These are phyloP conservation scores for Tragelaphus scriptus DNA, from an alignment of 2,113 vertebrate genomes.

Conservation along the genomic window DNA sequence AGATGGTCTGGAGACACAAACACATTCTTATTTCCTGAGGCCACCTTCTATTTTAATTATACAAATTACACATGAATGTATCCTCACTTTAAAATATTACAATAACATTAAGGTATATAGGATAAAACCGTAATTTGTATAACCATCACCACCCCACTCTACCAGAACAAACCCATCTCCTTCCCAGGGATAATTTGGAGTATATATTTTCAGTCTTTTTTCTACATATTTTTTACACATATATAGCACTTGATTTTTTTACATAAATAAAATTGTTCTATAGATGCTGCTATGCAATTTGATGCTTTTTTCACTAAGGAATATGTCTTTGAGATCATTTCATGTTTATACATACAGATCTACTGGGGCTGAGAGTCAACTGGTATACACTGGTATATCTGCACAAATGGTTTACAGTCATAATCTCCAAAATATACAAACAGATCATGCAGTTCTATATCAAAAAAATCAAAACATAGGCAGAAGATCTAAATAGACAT, in stretches of 20 bases:
- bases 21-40: background rate
- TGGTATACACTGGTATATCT: background rate
- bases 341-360: background rate
- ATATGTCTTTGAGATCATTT: background rate
- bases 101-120: background rate
- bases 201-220: background rate
- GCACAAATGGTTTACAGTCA: background rate
- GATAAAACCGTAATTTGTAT: background rate
- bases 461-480: background rate
- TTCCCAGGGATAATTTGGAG: background rate
- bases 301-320: background rate
- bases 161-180: background rate
- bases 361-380: background rate
- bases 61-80: background rate
- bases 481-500: background rate
- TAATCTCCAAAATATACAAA: background rate
- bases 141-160: background rate
- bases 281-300: background rate
- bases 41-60: background rate
- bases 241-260: background rate
- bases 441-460: background rate
- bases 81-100: background rate
- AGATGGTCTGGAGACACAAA: background rate
- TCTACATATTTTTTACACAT: background rate
- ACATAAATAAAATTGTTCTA: background rate